phyloP scores from a whole-genome alignment of 2,113 vertebrate species.

The Nematolebias whitei region DNA sequence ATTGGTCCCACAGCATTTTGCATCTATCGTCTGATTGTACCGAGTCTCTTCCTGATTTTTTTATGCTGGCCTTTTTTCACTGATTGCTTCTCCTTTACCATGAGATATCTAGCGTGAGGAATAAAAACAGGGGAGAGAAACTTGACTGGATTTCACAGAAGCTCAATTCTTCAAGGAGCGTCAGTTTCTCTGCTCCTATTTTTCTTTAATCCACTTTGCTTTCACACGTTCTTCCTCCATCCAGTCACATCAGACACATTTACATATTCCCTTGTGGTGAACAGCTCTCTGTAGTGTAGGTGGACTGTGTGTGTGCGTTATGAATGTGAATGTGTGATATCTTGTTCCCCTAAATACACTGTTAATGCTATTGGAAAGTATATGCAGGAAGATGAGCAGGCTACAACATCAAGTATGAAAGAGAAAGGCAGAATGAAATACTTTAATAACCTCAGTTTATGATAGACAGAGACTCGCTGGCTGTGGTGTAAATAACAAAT shows the following conservation, averaged over 20 bases:
- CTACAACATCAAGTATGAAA: slow-evolving; percentile 42
- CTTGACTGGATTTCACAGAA: slow-evolving; percentile 26
- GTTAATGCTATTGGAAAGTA: slow-evolving; percentile 3
- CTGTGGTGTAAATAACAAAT: slow-evolving; percentile 22
- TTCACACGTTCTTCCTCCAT: slow-evolving; percentile 36
- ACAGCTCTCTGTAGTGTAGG: slow-evolving; percentile 48
- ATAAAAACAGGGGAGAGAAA: slow-evolving; percentile 44
- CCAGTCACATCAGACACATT: slow-evolving; percentile 46
- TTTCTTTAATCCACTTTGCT: slow-evolving; percentile 31
- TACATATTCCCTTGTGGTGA: slow-evolving; percentile 36
- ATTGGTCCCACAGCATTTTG: slow-evolving; percentile 54
- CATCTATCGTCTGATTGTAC: slow-evolving; percentile 51
- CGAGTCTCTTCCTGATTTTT: slow-evolving; percentile 26
- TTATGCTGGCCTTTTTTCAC: slow-evolving; percentile 26
- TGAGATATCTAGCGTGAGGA: slow-evolving; percentile 28
- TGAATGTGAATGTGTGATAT: slow-evolving; percentile 47
- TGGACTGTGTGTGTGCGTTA: slow-evolving; percentile 24
- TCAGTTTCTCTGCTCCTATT: slow-evolving; percentile 15
- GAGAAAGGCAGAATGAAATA: slow-evolving; percentile 27
- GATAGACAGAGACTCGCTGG: slow-evolving; percentile 17
- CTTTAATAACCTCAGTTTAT: slow-evolving; percentile 35
- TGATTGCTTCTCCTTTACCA: slow-evolving; percentile 35
- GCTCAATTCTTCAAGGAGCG: slow-evolving; percentile 28
- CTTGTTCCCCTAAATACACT: slow-evolving; percentile 11
- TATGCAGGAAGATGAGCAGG: slow-evolving; percentile 31